phyloP scores from a whole-genome alignment of 35 echinoderm and acorn worm species.

The Amphiura filiformis region DNA sequence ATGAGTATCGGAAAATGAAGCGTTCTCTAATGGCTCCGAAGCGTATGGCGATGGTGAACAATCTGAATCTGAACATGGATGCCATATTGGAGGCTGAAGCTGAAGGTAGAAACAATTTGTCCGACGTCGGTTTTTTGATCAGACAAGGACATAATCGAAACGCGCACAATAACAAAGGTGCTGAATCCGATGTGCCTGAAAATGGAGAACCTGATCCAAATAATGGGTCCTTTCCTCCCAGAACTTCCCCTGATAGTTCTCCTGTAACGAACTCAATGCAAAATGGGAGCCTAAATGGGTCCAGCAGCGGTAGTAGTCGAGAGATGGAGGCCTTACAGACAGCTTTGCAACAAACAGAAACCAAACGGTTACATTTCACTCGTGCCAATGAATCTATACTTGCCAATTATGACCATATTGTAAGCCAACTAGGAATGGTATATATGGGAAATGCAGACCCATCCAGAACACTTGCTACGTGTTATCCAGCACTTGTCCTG shows the following conservation, averaged over 20 bases:
- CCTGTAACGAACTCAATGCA: not conserved
- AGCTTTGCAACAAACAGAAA: conserved; percentile 32
- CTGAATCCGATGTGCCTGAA: not conserved
- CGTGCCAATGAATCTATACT: conserved; percentile 13
- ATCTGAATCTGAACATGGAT: conserved; percentile 29
- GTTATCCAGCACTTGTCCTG: conserved; percentile 69
- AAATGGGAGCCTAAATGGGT: not conserved
- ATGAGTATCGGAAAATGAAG: conserved; percentile 40
- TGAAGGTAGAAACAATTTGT: not conserved
- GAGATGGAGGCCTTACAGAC: conserved; percentile 8
- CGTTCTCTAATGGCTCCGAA: conserved; percentile 36
- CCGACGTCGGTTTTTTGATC: not conserved
- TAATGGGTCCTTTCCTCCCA: too few relatives aligned
- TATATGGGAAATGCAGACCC: conserved; percentile 79
- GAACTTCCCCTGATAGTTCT: not conserved
- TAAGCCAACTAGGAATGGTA: conserved; percentile 66
- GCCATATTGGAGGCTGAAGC: conserved; percentile 22
- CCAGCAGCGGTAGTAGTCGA: too few relatives aligned
- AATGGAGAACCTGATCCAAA: not conserved
- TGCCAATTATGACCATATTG: conserved; percentile 49
- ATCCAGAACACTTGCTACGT: conserved; percentile 58
- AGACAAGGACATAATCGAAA: conserved; percentile 12
- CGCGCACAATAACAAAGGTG: not conserved
- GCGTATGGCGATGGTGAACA: conserved; percentile 43
- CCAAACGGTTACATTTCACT: conserved; percentile 50